Percentiles rank a stretch among this genome's conserved stretches.
These are phyloP conservation scores for Amiota minor DNA, from an alignment of 2,888 invertebrate species.

Conservation along the genomic window DNA sequence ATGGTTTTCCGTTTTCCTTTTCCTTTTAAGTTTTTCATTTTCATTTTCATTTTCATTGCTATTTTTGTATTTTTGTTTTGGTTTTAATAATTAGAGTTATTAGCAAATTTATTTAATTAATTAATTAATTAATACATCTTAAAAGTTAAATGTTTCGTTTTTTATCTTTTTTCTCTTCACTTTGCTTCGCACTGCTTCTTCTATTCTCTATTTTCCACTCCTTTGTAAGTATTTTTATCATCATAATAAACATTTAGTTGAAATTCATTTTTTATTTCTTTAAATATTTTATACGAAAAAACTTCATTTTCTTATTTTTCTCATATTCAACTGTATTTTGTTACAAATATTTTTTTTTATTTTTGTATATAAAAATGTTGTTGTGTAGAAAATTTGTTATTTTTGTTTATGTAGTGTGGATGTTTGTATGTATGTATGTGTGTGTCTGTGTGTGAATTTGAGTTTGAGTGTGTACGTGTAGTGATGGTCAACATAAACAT, in stretches of 20 bases:
- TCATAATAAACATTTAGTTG: constrained; percentile 51
- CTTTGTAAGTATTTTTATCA: constrained; percentile 42
- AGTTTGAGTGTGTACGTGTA: constrained; percentile 36
- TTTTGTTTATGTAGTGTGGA: constrained; percentile 33
- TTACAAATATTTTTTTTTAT: constrained; percentile 53
- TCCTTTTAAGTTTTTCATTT: constrained; percentile 42
- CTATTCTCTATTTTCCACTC: constrained; percentile 30
- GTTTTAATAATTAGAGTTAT: constrained; percentile 59
- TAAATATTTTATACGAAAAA: constrained; percentile 40
- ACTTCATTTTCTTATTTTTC: constrained; percentile 44
- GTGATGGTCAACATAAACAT: constrained; percentile 43
- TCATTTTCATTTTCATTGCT: constrained; percentile 24
- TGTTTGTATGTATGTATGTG: constrained; percentile 34
- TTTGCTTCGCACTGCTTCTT: too few relatives aligned
- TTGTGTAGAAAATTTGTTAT: constrained; percentile 34
- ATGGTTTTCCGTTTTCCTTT: constrained; percentile 45
- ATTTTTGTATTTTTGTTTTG: not conserved
- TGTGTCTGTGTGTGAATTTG: constrained; percentile 38
- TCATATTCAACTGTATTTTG: not conserved
- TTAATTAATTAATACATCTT: constrained; percentile 49
- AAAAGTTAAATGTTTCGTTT: constrained; percentile 47
- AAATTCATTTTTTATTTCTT: constrained; percentile 55
- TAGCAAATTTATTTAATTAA: constrained; percentile 62
- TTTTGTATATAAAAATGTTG: constrained; percentile 42
- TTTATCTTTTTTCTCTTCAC: not conserved